Conservation (phyloP, 2,888 invertebrate species). For the Strigamia crassipes region DNA sequence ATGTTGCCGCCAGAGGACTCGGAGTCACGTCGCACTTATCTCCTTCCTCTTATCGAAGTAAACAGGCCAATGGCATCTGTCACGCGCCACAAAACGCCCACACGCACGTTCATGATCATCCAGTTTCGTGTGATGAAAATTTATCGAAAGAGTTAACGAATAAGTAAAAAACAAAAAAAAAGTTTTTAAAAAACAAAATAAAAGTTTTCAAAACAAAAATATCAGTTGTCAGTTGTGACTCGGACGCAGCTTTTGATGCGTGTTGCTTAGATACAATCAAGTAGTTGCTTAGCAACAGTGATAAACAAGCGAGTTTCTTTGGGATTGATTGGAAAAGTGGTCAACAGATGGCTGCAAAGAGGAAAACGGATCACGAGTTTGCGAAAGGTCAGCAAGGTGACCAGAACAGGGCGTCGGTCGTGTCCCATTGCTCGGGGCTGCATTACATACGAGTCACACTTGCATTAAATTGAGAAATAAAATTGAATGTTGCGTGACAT, state of each 20-base stretch:
- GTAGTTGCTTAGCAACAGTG: background rate
- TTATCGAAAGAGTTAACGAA: conserved; percentile 1
- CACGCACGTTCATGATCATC: conserved; percentile 17
- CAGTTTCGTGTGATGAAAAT: conserved; percentile 8
- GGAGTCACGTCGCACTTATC: conserved; percentile 28
- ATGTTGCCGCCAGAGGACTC: conserved; percentile 29
- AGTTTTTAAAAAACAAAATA: too few species aligned
- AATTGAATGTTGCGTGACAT: background rate
- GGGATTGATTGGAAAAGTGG: conserved; percentile 16
- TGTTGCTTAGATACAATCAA: conserved; percentile 4
- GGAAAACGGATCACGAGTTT: background rate
- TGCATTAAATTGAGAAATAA: background rate
- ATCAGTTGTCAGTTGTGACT: too few species aligned
- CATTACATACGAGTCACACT: background rate
- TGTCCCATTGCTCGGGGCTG: background rate
- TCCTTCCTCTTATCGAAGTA: conserved; percentile 3
- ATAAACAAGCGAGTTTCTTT: background rate
- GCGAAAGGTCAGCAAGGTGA: background rate
- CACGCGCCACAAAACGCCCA: conserved; percentile 29
- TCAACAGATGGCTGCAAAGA: conserved; percentile 16
- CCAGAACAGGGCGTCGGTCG: background rate
- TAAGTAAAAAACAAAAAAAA: background rate
- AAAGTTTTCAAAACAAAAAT: too few species aligned
- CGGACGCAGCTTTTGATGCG: background rate
- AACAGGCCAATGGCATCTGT: conserved; percentile 15